These are phyloP conservation scores for Leptocoma aspasia DNA, from an alignment of 2,113 vertebrate species.

Conservation along the genomic window DNA sequence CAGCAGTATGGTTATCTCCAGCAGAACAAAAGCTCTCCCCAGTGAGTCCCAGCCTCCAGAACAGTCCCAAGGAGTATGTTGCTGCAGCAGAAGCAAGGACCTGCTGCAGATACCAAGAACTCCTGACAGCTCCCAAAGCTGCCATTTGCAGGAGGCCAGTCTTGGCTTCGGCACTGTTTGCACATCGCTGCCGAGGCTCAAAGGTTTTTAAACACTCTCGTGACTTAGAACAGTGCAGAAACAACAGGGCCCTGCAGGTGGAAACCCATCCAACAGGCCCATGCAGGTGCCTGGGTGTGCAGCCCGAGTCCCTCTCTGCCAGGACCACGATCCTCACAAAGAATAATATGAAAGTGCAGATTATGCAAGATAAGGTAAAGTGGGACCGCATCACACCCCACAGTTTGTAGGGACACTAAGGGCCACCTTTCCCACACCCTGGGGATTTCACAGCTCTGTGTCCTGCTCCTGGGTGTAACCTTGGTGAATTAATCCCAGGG, in stretches of 20 bases:
- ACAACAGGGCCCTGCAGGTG: conserved; percentile 30
- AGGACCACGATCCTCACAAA: background rate
- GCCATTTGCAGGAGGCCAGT: background rate
- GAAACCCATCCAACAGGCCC: conserved; percentile 70
- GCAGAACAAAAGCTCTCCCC: background rate
- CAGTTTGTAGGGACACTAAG: background rate
- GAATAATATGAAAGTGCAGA: background rate
- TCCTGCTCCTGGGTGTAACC: background rate
- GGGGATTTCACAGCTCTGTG: background rate
- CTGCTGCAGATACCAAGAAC: background rate
- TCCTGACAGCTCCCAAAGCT: background rate
- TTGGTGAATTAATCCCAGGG: background rate
- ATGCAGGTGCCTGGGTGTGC: background rate
- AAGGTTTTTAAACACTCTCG: background rate
- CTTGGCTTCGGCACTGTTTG: background rate
- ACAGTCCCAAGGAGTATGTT: background rate
- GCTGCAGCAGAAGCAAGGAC: background rate
- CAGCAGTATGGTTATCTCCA: background rate
- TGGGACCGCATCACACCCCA: background rate
- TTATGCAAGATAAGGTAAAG: background rate
- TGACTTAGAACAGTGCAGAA: background rate
- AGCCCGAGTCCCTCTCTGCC: background rate
- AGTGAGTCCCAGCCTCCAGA: background rate
- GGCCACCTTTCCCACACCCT: background rate
- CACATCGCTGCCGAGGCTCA: background rate